Base-by-base conservation (phyloP, 2,888 invertebrate genomes). In the Drosophila mayaguana region DNA sequence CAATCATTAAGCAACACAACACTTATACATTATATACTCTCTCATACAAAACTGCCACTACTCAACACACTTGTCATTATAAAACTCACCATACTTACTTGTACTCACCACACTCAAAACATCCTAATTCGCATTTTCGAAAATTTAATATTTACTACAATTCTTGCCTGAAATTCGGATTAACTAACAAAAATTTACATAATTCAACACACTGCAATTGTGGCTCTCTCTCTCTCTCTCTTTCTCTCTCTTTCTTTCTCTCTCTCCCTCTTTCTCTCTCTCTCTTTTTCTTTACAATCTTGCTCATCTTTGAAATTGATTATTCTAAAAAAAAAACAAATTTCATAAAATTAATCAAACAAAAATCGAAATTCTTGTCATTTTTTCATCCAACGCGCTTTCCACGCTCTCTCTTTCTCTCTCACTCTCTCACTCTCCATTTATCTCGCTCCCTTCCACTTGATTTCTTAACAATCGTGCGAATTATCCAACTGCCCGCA, bases 341-440 rank as follows among this genome's bases (percentile, higher is more conserved):
- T 25, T 54, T 65, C 76, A 77, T 78, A 45, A 59, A 61, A 63
- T 50, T 63, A 75, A 84, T 65, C 51, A 73, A 87, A 82, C 55
- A 66, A 72, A 70, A 82, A 69, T 69, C 64, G 22, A 84, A 63
- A 73, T 70, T 69, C 66, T 70, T 78, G 42, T 64, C 75, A 87
- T 78, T 71, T 84, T 50, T 69, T 81, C 84, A 85, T 79, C 83
- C 72, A 68, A 71, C 73, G 59, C 78, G 72, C 66, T 16, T 53
- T 28, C 20, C 16, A 9, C 46, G 18, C 34, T 20, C 42, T 45
- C n/a, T 12, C 42, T 25, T 34, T 34, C 43, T 22, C 28, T 42
- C 32, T 38, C n/a, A n/a, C n/a, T 50, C 14, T 36, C n/a, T 36
- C 28, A 12, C 28, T 22, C 34, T 42, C 34, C 16, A 53, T 54